Conservation (phyloP, 1,140 invertebrate species). For the Laupala kohalensis region DNA sequence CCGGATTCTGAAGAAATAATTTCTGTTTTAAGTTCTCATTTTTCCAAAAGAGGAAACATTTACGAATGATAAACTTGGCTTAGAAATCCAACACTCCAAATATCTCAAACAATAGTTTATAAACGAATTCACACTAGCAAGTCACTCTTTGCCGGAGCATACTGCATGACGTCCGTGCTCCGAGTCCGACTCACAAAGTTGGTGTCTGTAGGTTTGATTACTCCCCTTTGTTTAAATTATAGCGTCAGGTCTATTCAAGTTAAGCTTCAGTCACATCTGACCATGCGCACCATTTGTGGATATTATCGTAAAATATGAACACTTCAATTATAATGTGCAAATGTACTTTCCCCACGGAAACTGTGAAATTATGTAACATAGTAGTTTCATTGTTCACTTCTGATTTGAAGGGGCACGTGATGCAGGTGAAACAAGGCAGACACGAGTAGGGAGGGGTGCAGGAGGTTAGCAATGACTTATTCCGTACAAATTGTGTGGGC, state of each 20-base stretch:
- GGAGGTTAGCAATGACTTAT: neutral
- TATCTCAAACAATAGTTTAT: no score
- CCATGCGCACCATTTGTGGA: neutral
- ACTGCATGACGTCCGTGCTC: no score
- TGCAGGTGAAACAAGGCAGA: neutral
- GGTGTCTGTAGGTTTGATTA: neutral
- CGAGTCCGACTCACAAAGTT: neutral
- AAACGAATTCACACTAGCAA: no score
- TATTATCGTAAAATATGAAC: neutral
- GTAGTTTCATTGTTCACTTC: neutral
- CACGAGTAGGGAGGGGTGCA: neutral
- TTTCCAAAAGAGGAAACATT: no score
- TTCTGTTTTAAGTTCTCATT: no score
- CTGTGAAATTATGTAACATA: neutral
- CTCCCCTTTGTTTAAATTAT: neutral
- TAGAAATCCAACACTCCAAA: no score
- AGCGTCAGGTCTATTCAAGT: neutral
- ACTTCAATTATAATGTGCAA: neutral
- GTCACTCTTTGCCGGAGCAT: no score
- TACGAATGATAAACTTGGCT: no score
- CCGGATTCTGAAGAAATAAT: no score
- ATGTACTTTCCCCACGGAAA: neutral
- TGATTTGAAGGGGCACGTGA: no score
- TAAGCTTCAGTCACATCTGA: neutral
- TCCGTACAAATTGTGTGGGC: neutral